Evolutionary conservation across 2,888 invertebrate genomes (phyloP), one percentile per base, ranked within the genome.

Genomic region (Agrochola lychnidis): DNA sequence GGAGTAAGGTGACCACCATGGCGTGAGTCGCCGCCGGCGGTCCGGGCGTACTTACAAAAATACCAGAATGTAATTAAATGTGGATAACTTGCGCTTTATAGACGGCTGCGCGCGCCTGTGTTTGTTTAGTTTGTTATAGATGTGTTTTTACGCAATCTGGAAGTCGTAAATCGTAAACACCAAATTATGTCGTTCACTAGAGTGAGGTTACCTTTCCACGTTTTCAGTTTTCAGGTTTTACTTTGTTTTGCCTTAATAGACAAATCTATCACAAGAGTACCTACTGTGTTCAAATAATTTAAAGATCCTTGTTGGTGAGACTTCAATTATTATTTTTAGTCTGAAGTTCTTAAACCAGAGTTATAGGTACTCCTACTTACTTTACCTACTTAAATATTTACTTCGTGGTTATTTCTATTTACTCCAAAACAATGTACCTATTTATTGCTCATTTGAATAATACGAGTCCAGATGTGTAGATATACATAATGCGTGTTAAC

Each of bases 81-180:
- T 94, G 95, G 95, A 95, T 96, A 96, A 95, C 96, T 95, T 94
- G 94, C 94, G 94, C 96, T 96, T 96, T 96, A 96, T 95, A 95
- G 96, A 95, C 96, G 96, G 94, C 92, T 95, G 96, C 94, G 94
- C 94, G 92, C 94, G 94, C 91, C 92, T 93, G 93, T 96, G 91
- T 96, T 96, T 96, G 94, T 96, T 96, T 96, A 95, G 94, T 95
- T 95, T 94, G 93, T 95, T 96, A 95, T 95, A 96, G 94, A 94
- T 95, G 95, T 95, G 95, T 96, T 96, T 96, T 96, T 96, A 96
- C 95, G 96, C 96, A 96, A 96, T 96, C 96, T 96, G 96, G 96
- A 96, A 96, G 96, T 96, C 95, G 95, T 96, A 95, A 96, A 96
- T 94, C 91, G 93, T 94, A 92, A 93, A 93, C 95, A 95, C 95